These are phyloP conservation scores for Parnassius orleans DNA, from an alignment of 2,888 invertebrate species.

Conservation along the genomic window DNA sequence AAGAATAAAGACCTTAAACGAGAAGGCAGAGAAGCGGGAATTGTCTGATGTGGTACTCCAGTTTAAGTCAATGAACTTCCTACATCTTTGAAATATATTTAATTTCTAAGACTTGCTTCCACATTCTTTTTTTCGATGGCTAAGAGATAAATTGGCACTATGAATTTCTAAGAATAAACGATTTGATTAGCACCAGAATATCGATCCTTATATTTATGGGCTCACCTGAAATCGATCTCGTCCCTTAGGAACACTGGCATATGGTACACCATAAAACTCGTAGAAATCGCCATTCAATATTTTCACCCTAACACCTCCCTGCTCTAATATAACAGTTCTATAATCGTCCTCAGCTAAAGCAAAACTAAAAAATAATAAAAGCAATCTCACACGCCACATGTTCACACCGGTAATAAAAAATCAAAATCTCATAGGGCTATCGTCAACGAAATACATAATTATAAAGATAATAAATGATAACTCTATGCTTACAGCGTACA, in stretches of 20 bases:
- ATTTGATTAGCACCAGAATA: too few relatives aligned
- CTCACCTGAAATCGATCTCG: constrained; percentile 61
- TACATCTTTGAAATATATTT: too few relatives aligned
- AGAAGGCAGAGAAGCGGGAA: too few relatives aligned
- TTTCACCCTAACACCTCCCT: constrained; percentile 55
- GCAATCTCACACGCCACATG: constrained; percentile 47
- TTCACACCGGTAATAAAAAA: constrained; percentile 18
- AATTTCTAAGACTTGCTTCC: too few relatives aligned
- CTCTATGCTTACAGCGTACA: neutral
- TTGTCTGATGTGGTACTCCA: too few relatives aligned
- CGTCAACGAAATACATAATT: neutral
- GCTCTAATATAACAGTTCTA: constrained; percentile 49
- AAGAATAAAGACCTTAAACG: too few relatives aligned
- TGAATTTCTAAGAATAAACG: too few relatives aligned
- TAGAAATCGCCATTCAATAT: constrained; percentile 69
- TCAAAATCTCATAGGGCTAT: neutral
- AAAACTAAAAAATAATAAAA: constrained; percentile 36
- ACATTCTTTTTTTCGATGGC: too few relatives aligned
- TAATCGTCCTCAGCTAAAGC: constrained; percentile 39
- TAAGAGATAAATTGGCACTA: too few relatives aligned
- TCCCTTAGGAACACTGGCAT: constrained; percentile 61
- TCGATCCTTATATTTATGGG: neutral
- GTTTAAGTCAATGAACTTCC: too few relatives aligned
- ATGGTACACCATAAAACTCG: constrained; percentile 67
- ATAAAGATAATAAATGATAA: constrained; percentile 1